Conservation (phyloP, 1,140 invertebrate species). For the Uloborus diversus region DNA sequence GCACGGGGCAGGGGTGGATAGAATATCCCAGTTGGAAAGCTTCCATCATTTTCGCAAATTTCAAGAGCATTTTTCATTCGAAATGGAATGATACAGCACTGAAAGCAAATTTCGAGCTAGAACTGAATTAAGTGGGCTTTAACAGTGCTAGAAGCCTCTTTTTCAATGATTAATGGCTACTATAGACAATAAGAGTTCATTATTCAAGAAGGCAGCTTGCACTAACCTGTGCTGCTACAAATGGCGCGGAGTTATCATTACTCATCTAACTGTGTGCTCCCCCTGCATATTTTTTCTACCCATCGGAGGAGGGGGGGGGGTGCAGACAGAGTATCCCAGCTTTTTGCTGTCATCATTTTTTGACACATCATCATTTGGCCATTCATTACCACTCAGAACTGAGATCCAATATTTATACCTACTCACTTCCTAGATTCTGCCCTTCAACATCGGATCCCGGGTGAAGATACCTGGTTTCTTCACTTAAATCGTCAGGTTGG, state of each 20-base stretch:
- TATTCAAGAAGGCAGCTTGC: slow-evolving; percentile 43
- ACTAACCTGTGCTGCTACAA: slow-evolving; percentile 42
- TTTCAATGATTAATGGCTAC: slow-evolving; percentile 41
- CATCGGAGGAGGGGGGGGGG: background rate
- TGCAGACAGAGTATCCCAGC: slow-evolving; percentile 10
- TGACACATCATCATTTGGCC: slow-evolving; percentile 51
- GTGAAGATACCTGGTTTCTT: slow-evolving; percentile 21
- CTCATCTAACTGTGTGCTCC: slow-evolving; percentile 7
- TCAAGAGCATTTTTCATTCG: slow-evolving; percentile 43
- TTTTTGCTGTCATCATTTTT: slow-evolving; percentile 46
- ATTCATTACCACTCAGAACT: slow-evolving; percentile 24
- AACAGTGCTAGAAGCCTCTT: slow-evolving; percentile 14
- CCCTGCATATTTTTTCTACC: slow-evolving; percentile 4
- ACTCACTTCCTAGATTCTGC: slow-evolving; percentile 15
- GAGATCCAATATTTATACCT: slow-evolving; percentile 37
- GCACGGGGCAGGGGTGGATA: background rate
- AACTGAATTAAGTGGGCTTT: slow-evolving; percentile 40
- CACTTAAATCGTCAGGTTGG: too few relatives aligned
- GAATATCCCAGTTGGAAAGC: slow-evolving; percentile 16
- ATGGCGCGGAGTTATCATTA: slow-evolving; percentile 38
- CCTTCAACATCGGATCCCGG: slow-evolving; percentile 13
- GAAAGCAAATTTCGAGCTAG: slow-evolving; percentile 37
- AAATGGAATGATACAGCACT: slow-evolving; percentile 40
- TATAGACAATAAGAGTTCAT: slow-evolving; percentile 52
- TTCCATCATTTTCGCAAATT: slow-evolving; percentile 52